A percentile compares a stretch with the other conserved stretches of the same genome.
Evolutionary conservation across 2,797 vertebrate genomes (phyloP).

Genomic region (Rhynchotus rufescens): DNA sequence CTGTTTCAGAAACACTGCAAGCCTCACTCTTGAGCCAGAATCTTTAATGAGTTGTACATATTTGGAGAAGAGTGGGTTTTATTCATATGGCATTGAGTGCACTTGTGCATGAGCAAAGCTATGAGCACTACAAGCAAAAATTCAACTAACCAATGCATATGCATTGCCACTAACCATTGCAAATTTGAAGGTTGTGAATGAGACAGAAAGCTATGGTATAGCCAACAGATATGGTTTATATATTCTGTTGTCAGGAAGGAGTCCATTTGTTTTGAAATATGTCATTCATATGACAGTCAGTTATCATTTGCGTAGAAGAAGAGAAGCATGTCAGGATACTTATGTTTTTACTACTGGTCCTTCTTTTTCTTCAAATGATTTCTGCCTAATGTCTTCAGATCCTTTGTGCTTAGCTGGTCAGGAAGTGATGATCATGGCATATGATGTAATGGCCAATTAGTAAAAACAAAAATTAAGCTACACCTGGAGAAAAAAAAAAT

Average conservation of each 20-base stretch:
- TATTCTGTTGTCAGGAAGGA: neutral
- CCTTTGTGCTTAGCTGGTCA: neutral
- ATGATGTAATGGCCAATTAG: neutral
- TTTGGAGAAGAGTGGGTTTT: neutral
- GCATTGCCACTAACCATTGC: neutral
- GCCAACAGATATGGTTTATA: neutral
- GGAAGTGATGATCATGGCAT: neutral
- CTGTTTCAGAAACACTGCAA: constrained; percentile 1
- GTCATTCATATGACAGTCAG: neutral
- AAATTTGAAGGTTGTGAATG: constrained; percentile 7
- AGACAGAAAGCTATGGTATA: neutral
- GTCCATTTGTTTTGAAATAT: neutral
- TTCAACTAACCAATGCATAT: neutral
- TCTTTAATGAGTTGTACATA: neutral
- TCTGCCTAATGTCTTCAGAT: neutral
- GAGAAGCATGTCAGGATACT: neutral
- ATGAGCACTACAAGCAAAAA: neutral
- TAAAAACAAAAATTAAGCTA: neutral
- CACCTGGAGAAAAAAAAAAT: neutral
- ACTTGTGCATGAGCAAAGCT: neutral
- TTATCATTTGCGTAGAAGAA: neutral
- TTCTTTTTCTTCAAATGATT: constrained; percentile 3
- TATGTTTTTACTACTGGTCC: neutral
- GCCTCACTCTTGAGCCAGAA: neutral
- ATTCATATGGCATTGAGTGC: neutral